Evolutionary conservation across 2,888 invertebrate species (phyloP).

Genomic region (Pheosia tremula): DNA sequence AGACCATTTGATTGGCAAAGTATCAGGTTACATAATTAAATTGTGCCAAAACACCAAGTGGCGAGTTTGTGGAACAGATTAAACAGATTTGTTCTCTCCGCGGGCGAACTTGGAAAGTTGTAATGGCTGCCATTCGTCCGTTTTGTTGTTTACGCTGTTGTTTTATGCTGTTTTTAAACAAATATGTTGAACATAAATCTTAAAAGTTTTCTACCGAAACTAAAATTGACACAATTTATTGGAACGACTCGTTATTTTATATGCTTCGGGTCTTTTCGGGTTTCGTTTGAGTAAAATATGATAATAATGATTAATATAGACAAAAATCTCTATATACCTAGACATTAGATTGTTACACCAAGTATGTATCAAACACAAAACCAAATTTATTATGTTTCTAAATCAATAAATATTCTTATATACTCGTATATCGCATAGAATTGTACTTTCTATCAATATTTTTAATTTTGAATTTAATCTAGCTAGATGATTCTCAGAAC

Average conservation of each 20-base stretch:
- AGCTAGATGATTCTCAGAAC: neutral
- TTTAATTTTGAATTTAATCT: neutral
- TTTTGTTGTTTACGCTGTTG: conserved; percentile 31
- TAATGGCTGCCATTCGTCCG: conserved; percentile 25
- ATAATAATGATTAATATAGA: no score
- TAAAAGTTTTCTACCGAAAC: conserved; percentile 2
- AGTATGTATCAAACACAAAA: no score
- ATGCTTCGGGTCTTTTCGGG: neutral
- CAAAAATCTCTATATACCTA: no score
- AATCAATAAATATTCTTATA: no score
- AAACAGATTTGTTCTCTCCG: conserved; percentile 35
- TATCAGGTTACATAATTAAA: conserved; percentile 46
- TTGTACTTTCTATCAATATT: neutral
- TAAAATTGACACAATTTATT: neutral
- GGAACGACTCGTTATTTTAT: neutral
- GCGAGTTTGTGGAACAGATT: conserved; percentile 39
- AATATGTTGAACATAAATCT: conserved; percentile 14
- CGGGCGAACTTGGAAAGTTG: conserved; percentile 30
- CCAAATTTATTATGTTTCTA: no score
- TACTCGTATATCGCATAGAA: no score
- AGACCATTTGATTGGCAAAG: conserved; percentile 6
- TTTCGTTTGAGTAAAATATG: neutral
- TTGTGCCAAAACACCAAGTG: conserved; percentile 36
- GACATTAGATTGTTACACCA: no score
- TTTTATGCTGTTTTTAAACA: conserved; percentile 15